Conservation (phyloP, 2,797 vertebrate genomes). For the Periophthalmus magnuspinnatus region DNA sequence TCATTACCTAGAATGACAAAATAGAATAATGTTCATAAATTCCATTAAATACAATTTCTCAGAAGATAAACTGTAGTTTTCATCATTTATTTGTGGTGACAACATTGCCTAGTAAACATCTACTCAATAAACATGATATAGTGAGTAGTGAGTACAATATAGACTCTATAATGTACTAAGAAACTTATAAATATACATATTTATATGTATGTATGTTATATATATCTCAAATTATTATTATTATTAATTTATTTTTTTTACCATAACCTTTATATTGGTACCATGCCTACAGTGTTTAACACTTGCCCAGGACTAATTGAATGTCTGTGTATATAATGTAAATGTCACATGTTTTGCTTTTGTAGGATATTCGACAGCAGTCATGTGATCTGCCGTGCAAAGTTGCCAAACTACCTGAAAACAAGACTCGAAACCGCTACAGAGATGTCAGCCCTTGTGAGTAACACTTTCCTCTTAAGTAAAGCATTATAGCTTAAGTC, state of each 20-base stretch:
- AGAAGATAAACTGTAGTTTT: too few species aligned
- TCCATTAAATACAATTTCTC: background rate
- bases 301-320: background rate
- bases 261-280: background rate
- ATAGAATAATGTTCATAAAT: background rate
- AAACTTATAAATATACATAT: too few species aligned
- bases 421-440: constrained; percentile 97
- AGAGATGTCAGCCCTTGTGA: constrained; percentile 98
- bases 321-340: background rate
- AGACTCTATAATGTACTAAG: too few species aligned
- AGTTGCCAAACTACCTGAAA: constrained; percentile 92
- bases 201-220: too few species aligned
- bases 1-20: background rate
- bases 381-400: constrained; percentile 96
- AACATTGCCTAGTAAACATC: too few species aligned
- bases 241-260: too few species aligned
- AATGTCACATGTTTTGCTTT: constrained; percentile 23
- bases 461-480: constrained; percentile 54
- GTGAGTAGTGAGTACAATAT: too few species aligned
- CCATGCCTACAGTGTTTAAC: background rate
- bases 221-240: too few species aligned
- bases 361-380: constrained; percentile 92
- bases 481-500: constrained; percentile 1
- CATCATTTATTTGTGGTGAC: too few species aligned
- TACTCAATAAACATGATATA: too few species aligned